Evolutionary conservation across 2,888 invertebrate genomes (phyloP).

Genomic region (Andrena minutula): DNA sequence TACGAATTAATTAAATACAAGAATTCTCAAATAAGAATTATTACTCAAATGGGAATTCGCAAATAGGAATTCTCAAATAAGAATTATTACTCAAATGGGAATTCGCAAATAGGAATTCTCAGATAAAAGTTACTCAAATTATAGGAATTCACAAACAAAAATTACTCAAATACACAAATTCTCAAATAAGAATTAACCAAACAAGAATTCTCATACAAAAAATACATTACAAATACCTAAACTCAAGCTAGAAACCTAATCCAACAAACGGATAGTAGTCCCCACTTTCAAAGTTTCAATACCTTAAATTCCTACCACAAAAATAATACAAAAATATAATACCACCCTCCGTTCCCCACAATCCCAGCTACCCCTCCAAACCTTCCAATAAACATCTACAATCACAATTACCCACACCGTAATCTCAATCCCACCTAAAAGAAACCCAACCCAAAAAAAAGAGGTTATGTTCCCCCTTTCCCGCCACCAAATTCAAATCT

Average conservation of each 20-base stretch:
- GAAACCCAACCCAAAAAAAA: neutral
- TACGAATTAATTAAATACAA: too few species aligned
- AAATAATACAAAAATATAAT: slow-evolving; percentile 37
- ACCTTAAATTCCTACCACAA: slow-evolving; percentile 40
- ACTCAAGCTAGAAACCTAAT: neutral
- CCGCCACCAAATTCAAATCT: slow-evolving; percentile 6
- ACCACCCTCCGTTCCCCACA: neutral
- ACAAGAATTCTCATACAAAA: neutral
- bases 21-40: too few species aligned
- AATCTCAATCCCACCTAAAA: too few species aligned
- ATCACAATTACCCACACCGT: neutral
- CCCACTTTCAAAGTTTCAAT: slow-evolving; percentile 42
- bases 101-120: too few species aligned
- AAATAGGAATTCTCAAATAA: too few species aligned
- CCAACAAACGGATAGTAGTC: slow-evolving; percentile 8
- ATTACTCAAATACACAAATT: too few species aligned
- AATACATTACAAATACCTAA: too few species aligned
- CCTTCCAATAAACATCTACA: neutral
- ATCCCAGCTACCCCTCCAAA: neutral
- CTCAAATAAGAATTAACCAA: neutral
- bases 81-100: too few species aligned
- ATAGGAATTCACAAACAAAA: neutral
- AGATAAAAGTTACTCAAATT: too few species aligned
- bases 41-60: too few species aligned
- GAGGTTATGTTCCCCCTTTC: neutral